phyloP scores from a whole-genome alignment of 2,113 vertebrate genomes.

The Geococcyx californianus region DNA sequence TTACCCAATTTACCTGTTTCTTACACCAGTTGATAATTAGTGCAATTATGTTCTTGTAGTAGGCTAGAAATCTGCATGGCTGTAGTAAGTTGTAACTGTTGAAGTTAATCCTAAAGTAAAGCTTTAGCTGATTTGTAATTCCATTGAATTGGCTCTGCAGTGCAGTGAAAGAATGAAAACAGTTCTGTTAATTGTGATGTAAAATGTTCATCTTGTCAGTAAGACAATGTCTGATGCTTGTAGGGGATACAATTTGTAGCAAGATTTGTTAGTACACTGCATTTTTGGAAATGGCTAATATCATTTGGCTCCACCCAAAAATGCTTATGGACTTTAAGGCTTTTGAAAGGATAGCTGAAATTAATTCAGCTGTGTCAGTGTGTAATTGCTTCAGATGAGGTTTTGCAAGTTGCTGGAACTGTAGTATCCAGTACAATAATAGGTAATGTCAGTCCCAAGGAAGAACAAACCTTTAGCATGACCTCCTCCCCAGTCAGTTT shows the following conservation, averaged over 20 bases:
- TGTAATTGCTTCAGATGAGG: not conserved
- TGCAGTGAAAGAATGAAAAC: not conserved
- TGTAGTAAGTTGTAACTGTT: too few species aligned
- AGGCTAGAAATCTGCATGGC: too few species aligned
- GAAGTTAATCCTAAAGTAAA: too few species aligned
- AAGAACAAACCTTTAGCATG: not conserved
- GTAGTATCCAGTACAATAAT: not conserved
- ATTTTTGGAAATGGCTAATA: not conserved
- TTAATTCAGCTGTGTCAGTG: not conserved
- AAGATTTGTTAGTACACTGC: fast-evolving
- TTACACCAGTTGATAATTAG: not conserved
- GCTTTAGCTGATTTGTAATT: too few species aligned
- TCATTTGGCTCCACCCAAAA: not conserved
- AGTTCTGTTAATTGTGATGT: not conserved
- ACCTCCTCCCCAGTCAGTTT: not conserved
- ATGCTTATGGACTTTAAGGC: not conserved
- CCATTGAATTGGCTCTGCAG: not conserved
- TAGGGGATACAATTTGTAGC: not conserved
- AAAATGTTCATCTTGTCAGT: not conserved
- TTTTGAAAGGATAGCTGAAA: not conserved
- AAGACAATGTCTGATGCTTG: not conserved
- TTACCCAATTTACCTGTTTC: not conserved
- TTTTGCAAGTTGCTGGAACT: not conserved
- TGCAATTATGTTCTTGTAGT: too few species aligned
- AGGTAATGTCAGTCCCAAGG: not conserved